A percentile compares a stretch with the other conserved stretches of the same genome.
Conservation (phyloP, 2,113 vertebrate species). For the Apodemus speciosus region DNA sequence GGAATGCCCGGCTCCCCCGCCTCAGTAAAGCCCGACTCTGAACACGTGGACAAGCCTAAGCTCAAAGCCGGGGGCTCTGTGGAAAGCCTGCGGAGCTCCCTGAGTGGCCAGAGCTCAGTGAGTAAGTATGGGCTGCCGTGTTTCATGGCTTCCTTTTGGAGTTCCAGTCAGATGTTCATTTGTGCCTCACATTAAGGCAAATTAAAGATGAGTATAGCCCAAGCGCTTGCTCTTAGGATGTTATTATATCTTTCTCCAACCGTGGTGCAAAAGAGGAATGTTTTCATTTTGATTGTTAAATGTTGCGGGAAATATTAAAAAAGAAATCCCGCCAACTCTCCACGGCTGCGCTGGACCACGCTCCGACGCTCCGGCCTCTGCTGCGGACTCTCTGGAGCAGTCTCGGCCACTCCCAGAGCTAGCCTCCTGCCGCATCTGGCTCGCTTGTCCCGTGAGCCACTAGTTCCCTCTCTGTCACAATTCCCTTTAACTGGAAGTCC, state of each 20-base stretch:
- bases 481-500: no score
- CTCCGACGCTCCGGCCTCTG: no score
- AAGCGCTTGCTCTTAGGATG: no score
- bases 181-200: slow-evolving; percentile 27
- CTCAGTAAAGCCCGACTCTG: slow-evolving; percentile 88
- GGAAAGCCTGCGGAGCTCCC: slow-evolving; percentile 96
- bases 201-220: slow-evolving; percentile 35
- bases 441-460: no score
- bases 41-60: slow-evolving; percentile 95
- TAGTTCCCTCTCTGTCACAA: no score
- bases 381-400: no score
- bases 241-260: background rate
- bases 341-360: no score
- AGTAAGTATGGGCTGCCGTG: slow-evolving; percentile 86
- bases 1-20: slow-evolving; percentile 89
- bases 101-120: slow-evolving; percentile 98
- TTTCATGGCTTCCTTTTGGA: background rate
- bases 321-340: no score
- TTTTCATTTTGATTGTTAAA: background rate
- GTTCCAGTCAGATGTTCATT: background rate
- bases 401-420: no score
- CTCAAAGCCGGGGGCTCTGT: slow-evolving; percentile 97
- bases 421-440: no score
- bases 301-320: no score
- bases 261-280: no score